Base-by-base conservation (phyloP, 2,113 vertebrate species). In the Ornithorhynchus anatinus region DNA sequence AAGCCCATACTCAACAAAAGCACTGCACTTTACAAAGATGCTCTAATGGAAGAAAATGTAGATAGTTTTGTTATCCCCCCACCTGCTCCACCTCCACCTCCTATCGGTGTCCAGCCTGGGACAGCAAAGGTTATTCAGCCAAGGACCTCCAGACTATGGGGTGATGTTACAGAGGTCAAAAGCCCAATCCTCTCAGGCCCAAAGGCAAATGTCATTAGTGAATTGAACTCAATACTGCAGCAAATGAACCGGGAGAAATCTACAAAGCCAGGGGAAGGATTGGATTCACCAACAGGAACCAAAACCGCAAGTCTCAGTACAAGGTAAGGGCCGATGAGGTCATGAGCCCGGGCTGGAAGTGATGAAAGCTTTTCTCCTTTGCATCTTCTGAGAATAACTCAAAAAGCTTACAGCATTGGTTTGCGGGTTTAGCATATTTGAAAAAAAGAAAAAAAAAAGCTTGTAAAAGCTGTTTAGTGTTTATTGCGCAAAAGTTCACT, bases 141-240 rank as follows among this genome's bases (percentile, higher is more conserved):
- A 84, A 93, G 96, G 93, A 95, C 94, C 89, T 98, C 96, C 75
- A 99, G 97, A 86, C 83, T 98, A 44, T 99, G 97, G 97, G 96
- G 96, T 0, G 96, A 98, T 4, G 59, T 91, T 79, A 82, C 95
- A 0, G 97, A 98, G 83, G 90, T 96, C 66, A 95, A 93, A 82
- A 97, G 95, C 86, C 95, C 94, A 0, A 92, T 95, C 60, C 95
- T 95, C 79, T 95, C 96, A 40, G 96, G 98, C 92, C 89, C 92
- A 54, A 99, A 99, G 92, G 96, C 94, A 77, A 96, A 95, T 23
- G 96, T 99, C 17, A 98, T 99, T 90, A 97, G 94, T 56, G 97
- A 99, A 85, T 90, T 99, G 81, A 99, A 97, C 91, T 98, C 97
- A 57, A 97, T 99, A 84, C 93, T 99, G 59, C 97, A 97, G 87